Conservation (phyloP, 2,113 vertebrate genomes). For the Peucedramus taeniatus region DNA sequence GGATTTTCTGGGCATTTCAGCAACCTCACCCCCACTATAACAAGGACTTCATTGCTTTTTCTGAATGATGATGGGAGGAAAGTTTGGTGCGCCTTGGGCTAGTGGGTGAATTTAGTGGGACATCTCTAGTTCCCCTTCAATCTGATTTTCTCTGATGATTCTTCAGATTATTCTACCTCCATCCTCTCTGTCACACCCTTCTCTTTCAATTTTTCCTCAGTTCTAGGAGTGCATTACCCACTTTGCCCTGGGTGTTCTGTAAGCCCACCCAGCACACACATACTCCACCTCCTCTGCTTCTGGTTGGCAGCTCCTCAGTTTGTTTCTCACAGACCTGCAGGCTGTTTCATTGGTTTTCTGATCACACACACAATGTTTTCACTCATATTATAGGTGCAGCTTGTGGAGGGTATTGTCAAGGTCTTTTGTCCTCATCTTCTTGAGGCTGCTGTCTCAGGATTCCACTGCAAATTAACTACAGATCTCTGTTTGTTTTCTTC, state of each 20-base stretch:
- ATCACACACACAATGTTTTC: slow-evolving; percentile 30
- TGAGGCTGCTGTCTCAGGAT: slow-evolving; percentile 7
- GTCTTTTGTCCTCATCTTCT: slow-evolving; percentile 33
- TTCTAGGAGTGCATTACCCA: not conserved
- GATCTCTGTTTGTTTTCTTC: slow-evolving; percentile 31
- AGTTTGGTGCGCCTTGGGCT: not conserved
- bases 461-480: not conserved
- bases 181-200: not conserved
- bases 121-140: not conserved
- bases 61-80: not conserved
- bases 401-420: slow-evolving; percentile 37
- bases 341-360: slow-evolving; percentile 57
- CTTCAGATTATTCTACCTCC: not conserved
- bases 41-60: not conserved
- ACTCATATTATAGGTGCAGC: slow-evolving; percentile 24
- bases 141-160: not conserved
- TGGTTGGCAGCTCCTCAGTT: not conserved
- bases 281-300: not conserved
- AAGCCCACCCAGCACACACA: not conserved
- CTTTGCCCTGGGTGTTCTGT: not conserved
- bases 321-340: not conserved
- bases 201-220: not conserved
- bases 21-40: not conserved
- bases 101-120: not conserved
- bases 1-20: not conserved